Evolutionary conservation across 2,797 vertebrate species (phyloP), one percentile per base, ranked within the genome.

Genomic region (Acrossocheilus fasciatus): DNA sequence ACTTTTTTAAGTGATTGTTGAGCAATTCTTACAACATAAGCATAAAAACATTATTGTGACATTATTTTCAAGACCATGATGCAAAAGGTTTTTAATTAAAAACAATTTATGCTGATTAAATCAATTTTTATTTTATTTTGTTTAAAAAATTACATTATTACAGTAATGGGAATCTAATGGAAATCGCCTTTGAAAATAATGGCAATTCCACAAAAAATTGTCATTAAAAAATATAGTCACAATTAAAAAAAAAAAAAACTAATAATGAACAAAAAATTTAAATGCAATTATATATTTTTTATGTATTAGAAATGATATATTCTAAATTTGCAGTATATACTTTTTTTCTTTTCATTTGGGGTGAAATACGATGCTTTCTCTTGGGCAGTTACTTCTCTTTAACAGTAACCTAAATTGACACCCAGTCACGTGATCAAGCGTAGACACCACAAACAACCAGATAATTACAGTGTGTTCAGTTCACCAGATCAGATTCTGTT

Each of bases 321-420:
- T 62, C 2, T 26, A 62, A 9, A 64, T 64, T 64, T 64, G 62
- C 62, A 64, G 15, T 30, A 6, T 64, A 30, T 64, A 15, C 4
- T 15, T 68, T 20, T 36, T 3, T 15, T 36, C 4, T 2, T 64
- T 15, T 17, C 12, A 66, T 66, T 66, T 17, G 62, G 62, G 62
- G 26, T 69, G 36, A 47, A 26, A 73, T 9, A 17, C 15, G 45
- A 75, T 52, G 26, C 26, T 54, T 77, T 77, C 50, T 77, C 50
- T 57, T 77, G 74, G 50, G 50, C 50, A 39, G 74, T 77, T 76
- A 39, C 72, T 50, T 74, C 45, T 75, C 72, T 34, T 47, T 34
- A 82, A 54, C 47, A 23, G n/a, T 45, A 66, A 80, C 41, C 15
- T 41, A 30, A 59, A 18, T n/a, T 64, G 39, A 80, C 14, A 26